These are phyloP conservation scores for Uropsilus gracilis DNA, from an alignment of 2,113 vertebrate genomes.

Conservation along the genomic window DNA sequence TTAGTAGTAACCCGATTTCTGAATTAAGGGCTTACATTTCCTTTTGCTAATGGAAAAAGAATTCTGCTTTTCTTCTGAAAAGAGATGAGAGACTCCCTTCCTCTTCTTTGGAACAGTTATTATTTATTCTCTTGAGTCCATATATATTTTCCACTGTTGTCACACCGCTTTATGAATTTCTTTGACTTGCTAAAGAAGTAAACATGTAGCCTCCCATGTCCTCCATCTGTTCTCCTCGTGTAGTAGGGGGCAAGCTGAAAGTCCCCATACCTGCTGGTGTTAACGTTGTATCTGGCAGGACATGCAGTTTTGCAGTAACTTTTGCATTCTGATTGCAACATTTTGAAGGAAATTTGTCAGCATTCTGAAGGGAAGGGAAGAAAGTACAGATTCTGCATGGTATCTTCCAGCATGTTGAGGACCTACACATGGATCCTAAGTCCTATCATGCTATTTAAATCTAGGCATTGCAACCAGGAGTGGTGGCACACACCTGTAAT, in stretches of 20 bases:
- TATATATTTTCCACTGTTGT: neutral
- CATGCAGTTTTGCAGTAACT: neutral
- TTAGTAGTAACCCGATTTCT: slow-evolving; percentile 56
- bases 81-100: neutral
- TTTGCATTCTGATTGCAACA: neutral
- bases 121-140: neutral
- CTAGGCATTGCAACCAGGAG: no score
- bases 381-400: neutral
- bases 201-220: neutral
- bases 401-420: slow-evolving; percentile 6
- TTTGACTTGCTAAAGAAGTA: neutral
- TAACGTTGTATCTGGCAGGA: neutral
- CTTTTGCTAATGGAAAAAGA: slow-evolving; percentile 10
- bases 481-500: no score
- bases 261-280: neutral
- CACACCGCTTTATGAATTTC: neutral
- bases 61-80: slow-evolving; percentile 20
- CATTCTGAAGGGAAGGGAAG: neutral
- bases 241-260: neutral
- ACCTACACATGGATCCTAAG: slow-evolving; percentile 12
- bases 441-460: neutral
- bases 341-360: slow-evolving; percentile 9
- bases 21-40: slow-evolving; percentile 46
- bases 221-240: neutral
- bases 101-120: neutral